phyloP scores from a whole-genome alignment of 64 coral and sea anemone species.

The Stylophora pistillata region DNA sequence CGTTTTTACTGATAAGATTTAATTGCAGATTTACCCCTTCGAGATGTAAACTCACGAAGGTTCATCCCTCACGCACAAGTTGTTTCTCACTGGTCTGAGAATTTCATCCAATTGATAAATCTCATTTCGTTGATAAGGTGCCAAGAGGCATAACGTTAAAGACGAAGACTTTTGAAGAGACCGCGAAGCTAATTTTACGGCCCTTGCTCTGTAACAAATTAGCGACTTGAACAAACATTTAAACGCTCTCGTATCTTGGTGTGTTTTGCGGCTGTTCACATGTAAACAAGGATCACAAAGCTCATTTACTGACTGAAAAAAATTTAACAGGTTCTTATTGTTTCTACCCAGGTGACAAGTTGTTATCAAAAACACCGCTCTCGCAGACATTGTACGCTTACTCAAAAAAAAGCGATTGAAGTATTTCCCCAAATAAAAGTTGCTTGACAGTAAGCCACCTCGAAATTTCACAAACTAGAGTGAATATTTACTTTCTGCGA shows the following conservation, averaged over 20 bases:
- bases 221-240: not conserved
- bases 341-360: not conserved
- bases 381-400: not conserved
- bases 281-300: slow-evolving; percentile 39
- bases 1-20: not conserved
- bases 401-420: not conserved
- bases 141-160: not conserved
- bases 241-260: not conserved
- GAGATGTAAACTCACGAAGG: not conserved
- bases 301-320: slow-evolving; percentile 19
- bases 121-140: slow-evolving; percentile 12
- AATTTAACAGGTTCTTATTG: slow-evolving; percentile 28
- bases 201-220: not conserved
- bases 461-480: not conserved
- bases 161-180: not conserved
- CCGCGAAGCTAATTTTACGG: not conserved
- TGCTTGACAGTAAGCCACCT: not conserved
- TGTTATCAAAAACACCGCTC: slow-evolving; percentile 8
- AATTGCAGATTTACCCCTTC: slow-evolving; percentile 9
- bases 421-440: not conserved
- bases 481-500: slow-evolving; percentile 28
- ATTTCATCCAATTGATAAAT: slow-evolving; percentile 31
- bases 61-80: not conserved
- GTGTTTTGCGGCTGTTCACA: not conserved
- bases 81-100: not conserved